Evolutionary conservation across 2,888 invertebrate species (phyloP).

Genomic region (Aleiodes testaceus): DNA sequence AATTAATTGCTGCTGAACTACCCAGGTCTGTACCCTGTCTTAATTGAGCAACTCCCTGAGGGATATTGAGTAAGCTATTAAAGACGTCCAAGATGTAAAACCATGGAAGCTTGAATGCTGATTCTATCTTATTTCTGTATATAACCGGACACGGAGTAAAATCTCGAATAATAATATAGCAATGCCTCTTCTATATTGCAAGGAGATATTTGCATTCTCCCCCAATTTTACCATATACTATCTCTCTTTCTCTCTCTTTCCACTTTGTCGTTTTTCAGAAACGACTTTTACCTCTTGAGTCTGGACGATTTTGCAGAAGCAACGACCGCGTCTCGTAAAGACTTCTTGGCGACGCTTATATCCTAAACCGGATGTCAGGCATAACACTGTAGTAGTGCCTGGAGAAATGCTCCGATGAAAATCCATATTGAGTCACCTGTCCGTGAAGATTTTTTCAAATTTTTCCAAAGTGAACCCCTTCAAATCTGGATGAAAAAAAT

Average conservation of each 20-base stretch:
- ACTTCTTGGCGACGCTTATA: slow-evolving; percentile 43
- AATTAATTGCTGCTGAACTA: slow-evolving; percentile 24
- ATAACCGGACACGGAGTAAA: slow-evolving; percentile 36
- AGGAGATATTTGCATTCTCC: slow-evolving; percentile 38
- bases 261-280: slow-evolving; percentile 22
- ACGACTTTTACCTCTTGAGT: slow-evolving; percentile 27
- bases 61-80: slow-evolving; percentile 55
- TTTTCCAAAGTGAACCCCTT: too few species aligned
- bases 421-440: slow-evolving; percentile 39
- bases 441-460: slow-evolving; percentile 15
- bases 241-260: too few species aligned
- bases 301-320: slow-evolving; percentile 41
- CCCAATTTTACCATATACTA: slow-evolving; percentile 19
- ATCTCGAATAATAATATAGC: slow-evolving; percentile 39
- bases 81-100: slow-evolving; percentile 38
- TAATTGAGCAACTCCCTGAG: slow-evolving; percentile 63
- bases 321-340: slow-evolving; percentile 47
- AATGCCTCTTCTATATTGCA: slow-evolving; percentile 17
- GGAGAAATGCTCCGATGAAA: slow-evolving; percentile 14
- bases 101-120: slow-evolving; percentile 22
- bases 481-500: too few species aligned
- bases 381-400: slow-evolving; percentile 24
- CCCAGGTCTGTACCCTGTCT: slow-evolving; percentile 57
- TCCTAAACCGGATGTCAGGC: slow-evolving; percentile 20
- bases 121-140: slow-evolving; percentile 20